Conservation (phyloP, 2,888 invertebrate genomes). For the Yponomeuta cagnagella region DNA sequence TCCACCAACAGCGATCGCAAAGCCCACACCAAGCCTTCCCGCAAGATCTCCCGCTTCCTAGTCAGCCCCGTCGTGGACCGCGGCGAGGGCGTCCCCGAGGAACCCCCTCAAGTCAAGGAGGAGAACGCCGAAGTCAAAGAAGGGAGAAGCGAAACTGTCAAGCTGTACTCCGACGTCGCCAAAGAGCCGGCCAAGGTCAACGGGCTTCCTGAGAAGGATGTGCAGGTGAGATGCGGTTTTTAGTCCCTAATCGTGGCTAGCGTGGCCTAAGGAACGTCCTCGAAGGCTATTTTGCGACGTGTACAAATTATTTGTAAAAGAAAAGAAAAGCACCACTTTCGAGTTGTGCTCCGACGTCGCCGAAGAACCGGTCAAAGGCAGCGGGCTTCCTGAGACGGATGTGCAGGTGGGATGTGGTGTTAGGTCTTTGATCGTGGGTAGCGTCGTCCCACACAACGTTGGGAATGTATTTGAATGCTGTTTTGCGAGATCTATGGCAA, state of each 20-base stretch:
- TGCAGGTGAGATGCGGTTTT: background rate
- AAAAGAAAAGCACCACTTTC: conserved; percentile 5
- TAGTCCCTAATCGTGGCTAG: no score
- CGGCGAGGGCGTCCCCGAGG: conserved; percentile 41
- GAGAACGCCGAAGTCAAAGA: background rate
- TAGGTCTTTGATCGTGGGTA: no score
- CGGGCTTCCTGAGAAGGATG: conserved; percentile 31
- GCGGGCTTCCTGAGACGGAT: conserved; percentile 34
- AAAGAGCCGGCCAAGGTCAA: conserved; percentile 38
- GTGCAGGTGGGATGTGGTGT: background rate
- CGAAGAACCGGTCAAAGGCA: conserved; percentile 35
- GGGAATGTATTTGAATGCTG: no score
- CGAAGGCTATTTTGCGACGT: no score
- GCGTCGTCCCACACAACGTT: no score
- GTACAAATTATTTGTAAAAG: background rate
- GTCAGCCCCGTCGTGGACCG: conserved; percentile 86
- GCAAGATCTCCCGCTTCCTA: conserved; percentile 88
- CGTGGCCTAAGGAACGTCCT: no score
- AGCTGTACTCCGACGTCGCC: conserved; percentile 26
- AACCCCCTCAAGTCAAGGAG: conserved; percentile 18
- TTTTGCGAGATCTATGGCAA: no score
- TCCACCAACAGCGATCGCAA: conserved; percentile 58
- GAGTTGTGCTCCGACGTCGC: conserved; percentile 26
- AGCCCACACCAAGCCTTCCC: conserved; percentile 67
- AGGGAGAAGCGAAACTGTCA: conserved; percentile 5